Conservation (phyloP, 2,888 invertebrate genomes). For the Fragum fragum region DNA sequence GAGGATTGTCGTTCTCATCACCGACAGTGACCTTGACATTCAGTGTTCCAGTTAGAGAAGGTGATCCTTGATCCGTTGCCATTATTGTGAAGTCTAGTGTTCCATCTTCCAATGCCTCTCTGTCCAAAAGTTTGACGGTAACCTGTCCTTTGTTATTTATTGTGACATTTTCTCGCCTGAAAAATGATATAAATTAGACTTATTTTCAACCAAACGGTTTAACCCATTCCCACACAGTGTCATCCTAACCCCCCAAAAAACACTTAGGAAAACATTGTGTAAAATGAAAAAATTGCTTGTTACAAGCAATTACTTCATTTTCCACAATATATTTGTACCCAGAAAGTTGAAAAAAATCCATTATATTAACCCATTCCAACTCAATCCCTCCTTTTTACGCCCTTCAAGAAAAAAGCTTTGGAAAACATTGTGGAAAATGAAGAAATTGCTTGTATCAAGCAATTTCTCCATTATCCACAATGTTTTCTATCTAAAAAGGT, state of each 20-base stretch:
- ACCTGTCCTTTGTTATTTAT: background rate
- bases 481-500: no score
- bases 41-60: constrained; percentile 12
- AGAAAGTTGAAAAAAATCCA: no score
- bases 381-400: no score
- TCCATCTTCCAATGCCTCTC: background rate
- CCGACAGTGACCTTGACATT: constrained; percentile 28
- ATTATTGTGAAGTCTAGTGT: constrained; percentile 11
- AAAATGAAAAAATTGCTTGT: no score
- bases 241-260: background rate
- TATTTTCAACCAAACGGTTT: background rate
- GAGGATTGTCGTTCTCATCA: constrained; percentile 42
- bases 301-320: no score
- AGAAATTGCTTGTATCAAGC: no score
- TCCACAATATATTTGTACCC: no score
- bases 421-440: no score
- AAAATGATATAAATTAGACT: background rate
- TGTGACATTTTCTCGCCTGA: constrained; percentile 7
- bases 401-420: no score
- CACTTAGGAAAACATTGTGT: no score
- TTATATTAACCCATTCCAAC: no score
- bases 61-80: constrained; percentile 37
- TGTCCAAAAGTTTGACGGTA: background rate
- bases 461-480: no score
- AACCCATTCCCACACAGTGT: background rate